These are phyloP conservation scores for Oncorhynchus keta DNA, from an alignment of 2,113 vertebrate genomes.

Conservation along the genomic window DNA sequence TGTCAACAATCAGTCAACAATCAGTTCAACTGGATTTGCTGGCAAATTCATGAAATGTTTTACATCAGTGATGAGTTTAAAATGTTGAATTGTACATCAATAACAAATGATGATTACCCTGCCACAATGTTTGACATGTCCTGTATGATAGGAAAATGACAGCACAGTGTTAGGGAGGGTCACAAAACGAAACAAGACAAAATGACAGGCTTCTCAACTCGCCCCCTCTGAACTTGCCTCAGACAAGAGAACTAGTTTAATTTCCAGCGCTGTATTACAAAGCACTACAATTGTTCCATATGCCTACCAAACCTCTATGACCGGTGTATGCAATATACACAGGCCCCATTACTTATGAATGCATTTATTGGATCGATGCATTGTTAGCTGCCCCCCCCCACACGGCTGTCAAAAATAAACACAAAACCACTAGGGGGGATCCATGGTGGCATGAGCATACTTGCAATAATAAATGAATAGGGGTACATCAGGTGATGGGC, in stretches of 20 bases:
- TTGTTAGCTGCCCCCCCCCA: neutral
- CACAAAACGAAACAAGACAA: too few relatives aligned
- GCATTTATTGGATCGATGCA: neutral
- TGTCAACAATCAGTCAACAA: too few relatives aligned
- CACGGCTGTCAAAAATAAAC: slow-evolving; percentile 2
- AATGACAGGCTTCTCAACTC: neutral
- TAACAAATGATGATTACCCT: too few relatives aligned
- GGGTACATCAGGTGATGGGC: slow-evolving; percentile 70
- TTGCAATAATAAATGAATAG: slow-evolving; percentile 27
- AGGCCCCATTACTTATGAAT: neutral
- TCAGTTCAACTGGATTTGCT: too few relatives aligned
- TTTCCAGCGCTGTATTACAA: neutral
- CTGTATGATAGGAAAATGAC: too few relatives aligned
- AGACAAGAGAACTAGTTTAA: neutral
- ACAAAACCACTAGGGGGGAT: neutral
- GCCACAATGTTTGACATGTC: too few relatives aligned
- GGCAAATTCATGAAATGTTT: too few relatives aligned
- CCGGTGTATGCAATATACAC: neutral
- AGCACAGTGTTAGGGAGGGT: too few relatives aligned
- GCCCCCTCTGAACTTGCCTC: neutral
- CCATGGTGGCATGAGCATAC: slow-evolving; percentile 5
- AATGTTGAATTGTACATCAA: too few relatives aligned
- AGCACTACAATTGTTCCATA: neutral
- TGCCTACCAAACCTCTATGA: neutral
- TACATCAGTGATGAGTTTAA: too few relatives aligned